Conservation (phyloP, 2,113 vertebrate species). For the Hypocryptadius cinnamomeus region DNA sequence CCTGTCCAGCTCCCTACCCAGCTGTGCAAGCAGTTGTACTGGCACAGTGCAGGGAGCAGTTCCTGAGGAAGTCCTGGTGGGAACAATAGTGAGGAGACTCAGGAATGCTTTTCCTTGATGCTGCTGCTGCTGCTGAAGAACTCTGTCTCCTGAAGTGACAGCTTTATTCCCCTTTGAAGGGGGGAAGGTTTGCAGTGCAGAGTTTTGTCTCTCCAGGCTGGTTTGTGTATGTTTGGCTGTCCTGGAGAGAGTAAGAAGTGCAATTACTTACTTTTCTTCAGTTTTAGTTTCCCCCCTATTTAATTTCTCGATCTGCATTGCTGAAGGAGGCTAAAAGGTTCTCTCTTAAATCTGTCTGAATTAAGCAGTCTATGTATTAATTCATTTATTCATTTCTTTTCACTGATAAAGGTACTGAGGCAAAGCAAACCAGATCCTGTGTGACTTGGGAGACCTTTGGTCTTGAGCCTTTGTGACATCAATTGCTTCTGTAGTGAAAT, state of each 20-base stretch:
- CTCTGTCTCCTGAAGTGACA: not conserved
- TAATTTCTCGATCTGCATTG: not conserved
- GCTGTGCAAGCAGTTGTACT: not conserved
- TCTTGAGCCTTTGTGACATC: not conserved
- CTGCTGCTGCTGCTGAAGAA: not conserved
- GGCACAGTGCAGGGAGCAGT: not conserved
- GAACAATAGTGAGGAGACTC: not conserved
- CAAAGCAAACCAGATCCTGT: not conserved
- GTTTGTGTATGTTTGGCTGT: not conserved
- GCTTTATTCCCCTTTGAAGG: not conserved
- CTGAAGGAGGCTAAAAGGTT: not conserved
- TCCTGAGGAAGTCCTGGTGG: not conserved
- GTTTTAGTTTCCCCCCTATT: not conserved
- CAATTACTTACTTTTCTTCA: not conserved
- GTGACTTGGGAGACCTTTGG: not conserved
- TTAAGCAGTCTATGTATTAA: not conserved
- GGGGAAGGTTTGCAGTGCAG: not conserved
- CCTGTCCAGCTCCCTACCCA: accelerated
- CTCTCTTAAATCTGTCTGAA: not conserved
- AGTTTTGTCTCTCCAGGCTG: not conserved
- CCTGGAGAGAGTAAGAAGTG: not conserved
- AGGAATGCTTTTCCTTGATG: not conserved
- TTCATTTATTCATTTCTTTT: not conserved
- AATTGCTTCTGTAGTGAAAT: not conserved
- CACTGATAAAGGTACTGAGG: not conserved